Evolutionary conservation across 2,797 vertebrate genomes (phyloP), one percentile per base, ranked within the genome.

Genomic region (Chromobotia macracanthus): DNA sequence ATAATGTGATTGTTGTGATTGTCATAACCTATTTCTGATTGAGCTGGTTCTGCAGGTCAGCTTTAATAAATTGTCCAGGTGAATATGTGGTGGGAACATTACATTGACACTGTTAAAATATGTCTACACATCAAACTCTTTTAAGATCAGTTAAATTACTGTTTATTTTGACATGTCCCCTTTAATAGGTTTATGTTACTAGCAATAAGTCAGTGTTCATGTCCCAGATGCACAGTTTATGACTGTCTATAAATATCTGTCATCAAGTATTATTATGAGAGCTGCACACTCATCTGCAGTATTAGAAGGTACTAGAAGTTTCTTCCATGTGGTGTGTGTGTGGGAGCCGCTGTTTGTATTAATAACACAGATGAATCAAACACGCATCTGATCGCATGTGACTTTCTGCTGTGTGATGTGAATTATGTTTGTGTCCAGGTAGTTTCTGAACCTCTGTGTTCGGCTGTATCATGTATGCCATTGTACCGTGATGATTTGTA

Each of bases 201-300:
- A 19, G 21, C 53, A 56, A 28, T 38, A 61, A 58, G 51, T 19
- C 51, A 31, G 31, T 15, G 21, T 25, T 67, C 50, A n/a, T 19
- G 12, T 38, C 38, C 53, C 38, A 60, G 51, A 58, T 68, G 41
- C 31, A 5, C 53, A 61, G 75, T 66, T 69, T 25, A 4, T 18
- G 44, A 50, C 61, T 44, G 70, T 68, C 66, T 68, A 75, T 72
- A 74, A 46, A 75, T 55, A 81, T 71, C 71, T 85, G 81, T 83
- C 80, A 74, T 50, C 69, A 35, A 73, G 21, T 83, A 63, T 75
- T 84, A 80, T 82, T 72, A 48, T 53, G 6, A 19, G 38, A 51
- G 70, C 76, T 50, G 69, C 41, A 50, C 9, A 1, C 75, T 61
- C 16, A 13, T 69, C 46, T 70, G 21, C 66, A 44, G 72, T 77